Evolutionary conservation across 2,113 vertebrate genomes (phyloP), one percentile per base, ranked within the genome.

Genomic region (Calidris pygmaea): DNA sequence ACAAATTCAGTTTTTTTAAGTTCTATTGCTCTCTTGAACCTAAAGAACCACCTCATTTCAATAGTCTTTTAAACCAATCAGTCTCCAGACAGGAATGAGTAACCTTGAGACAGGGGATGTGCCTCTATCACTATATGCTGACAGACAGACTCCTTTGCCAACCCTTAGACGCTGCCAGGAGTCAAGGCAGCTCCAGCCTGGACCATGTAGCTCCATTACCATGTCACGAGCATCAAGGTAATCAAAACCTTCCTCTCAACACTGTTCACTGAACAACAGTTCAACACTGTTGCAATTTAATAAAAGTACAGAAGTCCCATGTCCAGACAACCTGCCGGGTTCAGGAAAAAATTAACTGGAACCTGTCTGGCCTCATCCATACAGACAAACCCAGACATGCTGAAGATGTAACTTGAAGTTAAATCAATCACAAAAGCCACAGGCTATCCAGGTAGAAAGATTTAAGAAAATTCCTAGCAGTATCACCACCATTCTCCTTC

Each of bases 11-110:
- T 6, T 30, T 74, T 60, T 80, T 76, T 32, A 73, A 89, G 66
- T 72, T 87, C 81, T 67, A 1, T 50, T 87, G 77, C 35, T 82
- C 35, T 95, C 56, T 52, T 59, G 23, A 85, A 87, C 19, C 9
- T 66, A 9, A 93, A 91, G 73, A 89, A 78, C 55, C 47, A 81
- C n/a, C 14, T 94, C 45, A 58, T 86, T 39, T 65, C 66, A 63
- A 41, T 2, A 91, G 35, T 10, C 70, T 55, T 89, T 86, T 60
- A 94, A 84, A 89, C 30, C 35, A 50, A 43, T 22, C 12, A 1
- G 30, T 79, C 82, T 85, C 47, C 85, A 90, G 82, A 41, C 52
- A 43, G 43, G 35, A 87, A 73, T 43, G 56, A 89, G 77, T 67
- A 85, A 71, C 85, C 59, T 39, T 77, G 89, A 87, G 56, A 81